Evolutionary conservation across 1,140 invertebrate species (phyloP).

Genomic region (Achatina immaculata): DNA sequence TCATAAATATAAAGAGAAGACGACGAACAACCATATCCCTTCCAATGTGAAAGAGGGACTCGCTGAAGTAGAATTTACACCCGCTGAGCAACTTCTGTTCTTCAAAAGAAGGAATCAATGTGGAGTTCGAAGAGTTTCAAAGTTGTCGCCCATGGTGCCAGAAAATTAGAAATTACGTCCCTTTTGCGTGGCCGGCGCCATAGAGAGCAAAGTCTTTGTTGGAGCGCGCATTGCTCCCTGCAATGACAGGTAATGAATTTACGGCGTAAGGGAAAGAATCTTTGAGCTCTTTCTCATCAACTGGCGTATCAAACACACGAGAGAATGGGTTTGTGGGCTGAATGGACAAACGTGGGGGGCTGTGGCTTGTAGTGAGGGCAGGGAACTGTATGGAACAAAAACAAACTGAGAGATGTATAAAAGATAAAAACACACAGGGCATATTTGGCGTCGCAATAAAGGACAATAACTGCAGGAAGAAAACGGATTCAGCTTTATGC

Average conservation of each 20-base stretch:
- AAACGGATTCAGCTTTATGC: too few relatives aligned
- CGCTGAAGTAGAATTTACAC: conserved; percentile 8
- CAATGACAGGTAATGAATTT: conserved; percentile 10
- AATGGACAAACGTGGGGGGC: too few relatives aligned
- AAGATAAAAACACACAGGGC: too few relatives aligned
- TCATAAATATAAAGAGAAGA: too few relatives aligned
- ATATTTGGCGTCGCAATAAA: too few relatives aligned
- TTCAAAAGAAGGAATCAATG: conserved; percentile 10
- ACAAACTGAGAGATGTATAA: too few relatives aligned
- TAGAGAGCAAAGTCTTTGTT: conserved; percentile 1
- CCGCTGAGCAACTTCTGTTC: conserved; percentile 1
- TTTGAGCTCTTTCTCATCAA: conserved; percentile 1
- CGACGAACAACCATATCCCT: conserved; percentile 1
- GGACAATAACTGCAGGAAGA: too few relatives aligned
- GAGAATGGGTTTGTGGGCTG: background rate
- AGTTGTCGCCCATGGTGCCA: conserved; percentile 9
- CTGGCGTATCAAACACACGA: background rate
- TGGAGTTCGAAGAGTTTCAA: background rate
- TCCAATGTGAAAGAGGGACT: conserved; percentile 9
- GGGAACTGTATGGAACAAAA: too few relatives aligned
- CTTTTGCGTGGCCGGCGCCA: conserved; percentile 17
- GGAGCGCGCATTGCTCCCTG: background rate
- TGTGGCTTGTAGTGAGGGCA: too few relatives aligned
- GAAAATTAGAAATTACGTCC: conserved; percentile 17
- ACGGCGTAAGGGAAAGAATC: background rate